These are phyloP conservation scores for Malacoraja senta DNA, from an alignment of 2,797 vertebrate species.

Conservation along the genomic window DNA sequence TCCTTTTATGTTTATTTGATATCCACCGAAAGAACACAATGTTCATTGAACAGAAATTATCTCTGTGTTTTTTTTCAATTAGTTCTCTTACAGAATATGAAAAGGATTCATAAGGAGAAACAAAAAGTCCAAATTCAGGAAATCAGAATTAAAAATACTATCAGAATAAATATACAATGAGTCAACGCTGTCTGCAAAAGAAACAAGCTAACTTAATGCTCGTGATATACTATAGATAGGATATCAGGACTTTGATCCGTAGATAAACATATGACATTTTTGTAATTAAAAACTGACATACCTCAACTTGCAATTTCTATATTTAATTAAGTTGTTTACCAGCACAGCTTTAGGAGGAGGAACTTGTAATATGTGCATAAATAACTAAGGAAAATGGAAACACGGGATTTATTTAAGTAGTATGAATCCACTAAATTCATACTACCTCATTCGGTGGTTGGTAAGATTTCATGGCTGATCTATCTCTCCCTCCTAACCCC, in stretches of 20 bases:
- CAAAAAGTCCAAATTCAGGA: background rate
- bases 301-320: background rate
- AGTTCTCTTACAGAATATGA: background rate
- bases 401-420: no score
- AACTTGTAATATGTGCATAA: no score
- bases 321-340: background rate
- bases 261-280: background rate
- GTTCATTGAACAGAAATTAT: background rate
- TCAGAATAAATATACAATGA: background rate
- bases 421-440: no score
- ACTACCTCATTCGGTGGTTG: no score
- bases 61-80: background rate
- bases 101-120: background rate
- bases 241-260: background rate
- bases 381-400: no score
- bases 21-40: background rate
- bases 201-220: background rate
- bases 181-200: background rate
- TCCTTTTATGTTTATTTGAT: background rate
- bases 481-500: no score
- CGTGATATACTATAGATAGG: background rate
- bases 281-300: background rate
- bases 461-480: no score
- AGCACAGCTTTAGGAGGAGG: background rate
- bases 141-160: background rate